Evolutionary conservation across 2,113 vertebrate species (phyloP), one percentile per base, ranked within the genome.

Genomic region (Cyphotilapia sp.): DNA sequence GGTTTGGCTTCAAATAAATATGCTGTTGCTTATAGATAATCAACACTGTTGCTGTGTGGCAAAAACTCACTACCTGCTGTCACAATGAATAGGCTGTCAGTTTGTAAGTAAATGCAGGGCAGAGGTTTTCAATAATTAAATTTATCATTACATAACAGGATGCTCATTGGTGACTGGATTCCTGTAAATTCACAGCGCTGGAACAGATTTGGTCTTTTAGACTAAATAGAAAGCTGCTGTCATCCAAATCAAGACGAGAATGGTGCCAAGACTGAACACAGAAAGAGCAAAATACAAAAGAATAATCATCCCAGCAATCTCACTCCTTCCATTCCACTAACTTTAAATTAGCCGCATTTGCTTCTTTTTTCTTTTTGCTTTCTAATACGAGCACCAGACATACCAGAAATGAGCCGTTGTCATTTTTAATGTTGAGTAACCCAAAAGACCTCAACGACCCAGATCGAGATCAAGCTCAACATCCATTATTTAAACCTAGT

Each of bases 21-120:
- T 69, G 84, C 88, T 69, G 89, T 82, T 89, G 88, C 92, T 85
- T 93, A 89, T 91, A 87, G 91, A 94, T 94, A 95, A 94, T 95
- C 91, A 94, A 91, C 88, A 87, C 90, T 85, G 88, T 86, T 90
- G 85, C 89, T 84, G 84, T 83, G 89, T 91, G 91, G 84, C 87
- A 87, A 76, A 80, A 88, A 92, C 88, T 89, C 85, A 71, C 83
- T 78, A 88, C 92, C 92, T 92, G 90, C 92, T 89, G 90, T 91
- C 93, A 83, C 81, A 57, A 92, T 84, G 87, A 93, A 93, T 90
- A 88, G 69, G 78, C 74, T 61, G 90, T 86, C 91, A 88, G 78
- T 89, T 86, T 92, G 94, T 94, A 89, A 92, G 89, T 93, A 91
- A 91, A 91, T 82, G 29, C 69, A 27, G 57, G 71, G 38, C 53